phyloP scores from a whole-genome alignment of 2,888 invertebrate genomes.

The Oscheius onirici region DNA sequence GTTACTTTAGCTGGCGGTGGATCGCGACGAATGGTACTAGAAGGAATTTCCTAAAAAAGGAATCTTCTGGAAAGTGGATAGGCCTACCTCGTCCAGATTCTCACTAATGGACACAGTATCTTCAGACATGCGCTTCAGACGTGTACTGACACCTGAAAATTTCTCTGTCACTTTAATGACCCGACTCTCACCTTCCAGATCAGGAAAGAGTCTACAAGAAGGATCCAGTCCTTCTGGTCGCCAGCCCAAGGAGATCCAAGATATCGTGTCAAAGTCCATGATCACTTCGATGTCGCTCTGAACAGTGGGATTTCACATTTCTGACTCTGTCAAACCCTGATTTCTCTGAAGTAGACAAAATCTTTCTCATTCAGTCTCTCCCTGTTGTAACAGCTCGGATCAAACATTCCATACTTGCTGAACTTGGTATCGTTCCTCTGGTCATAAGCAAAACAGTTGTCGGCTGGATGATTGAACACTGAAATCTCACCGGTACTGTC shows the following conservation, averaged over 20 bases:
- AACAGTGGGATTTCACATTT: conserved; percentile 22
- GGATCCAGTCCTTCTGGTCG: conserved; percentile 62
- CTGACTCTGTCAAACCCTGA: conserved; percentile 41
- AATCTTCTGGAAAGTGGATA: background rate
- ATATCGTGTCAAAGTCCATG: conserved; percentile 61
- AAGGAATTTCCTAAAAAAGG: conserved; percentile 20
- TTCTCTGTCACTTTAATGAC: background rate
- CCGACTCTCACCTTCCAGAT: conserved; percentile 57
- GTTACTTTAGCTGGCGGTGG: conserved; percentile 41
- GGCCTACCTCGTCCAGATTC: conserved; percentile 9
- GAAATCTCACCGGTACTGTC: background rate
- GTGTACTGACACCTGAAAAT: conserved; percentile 11
- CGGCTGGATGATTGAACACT: conserved; percentile 48
- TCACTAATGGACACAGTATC: background rate
- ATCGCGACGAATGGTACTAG: conserved; percentile 35
- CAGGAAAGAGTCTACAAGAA: conserved; percentile 69
- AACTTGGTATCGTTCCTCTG: conserved; percentile 37
- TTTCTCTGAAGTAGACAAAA: conserved; percentile 53
- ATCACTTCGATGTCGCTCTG: conserved; percentile 67
- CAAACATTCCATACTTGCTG: conserved; percentile 63
- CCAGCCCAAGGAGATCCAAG: conserved; percentile 67
- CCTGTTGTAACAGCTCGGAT: conserved; percentile 59
- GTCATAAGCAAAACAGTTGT: conserved; percentile 53
- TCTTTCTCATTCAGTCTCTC: conserved; percentile 58
- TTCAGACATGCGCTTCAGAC: conserved; percentile 13